Conservation (phyloP, 2,797 vertebrate species). For the Enteromius anoplus region DNA sequence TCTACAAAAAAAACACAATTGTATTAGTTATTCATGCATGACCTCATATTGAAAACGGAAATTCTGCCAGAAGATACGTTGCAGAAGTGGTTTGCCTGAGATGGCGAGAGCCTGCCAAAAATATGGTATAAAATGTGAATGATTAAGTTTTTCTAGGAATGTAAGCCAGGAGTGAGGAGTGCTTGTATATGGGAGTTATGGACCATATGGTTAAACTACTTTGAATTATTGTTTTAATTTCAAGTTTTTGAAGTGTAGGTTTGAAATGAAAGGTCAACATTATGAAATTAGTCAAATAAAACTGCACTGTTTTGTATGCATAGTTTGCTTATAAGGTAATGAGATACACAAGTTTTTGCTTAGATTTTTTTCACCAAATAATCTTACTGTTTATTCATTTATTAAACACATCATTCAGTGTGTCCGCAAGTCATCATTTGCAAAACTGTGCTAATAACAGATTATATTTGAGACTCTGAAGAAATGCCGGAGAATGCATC, state of each 20-base stretch:
- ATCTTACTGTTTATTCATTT: slow-evolving; percentile 72
- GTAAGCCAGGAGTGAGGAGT: neutral
- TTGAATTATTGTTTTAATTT: neutral
- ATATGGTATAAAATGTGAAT: neutral
- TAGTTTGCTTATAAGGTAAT: slow-evolving; percentile 54
- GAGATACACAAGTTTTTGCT: slow-evolving; percentile 64
- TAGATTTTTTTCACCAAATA: slow-evolving; percentile 60
- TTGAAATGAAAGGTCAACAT: neutral
- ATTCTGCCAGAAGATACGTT: neutral
- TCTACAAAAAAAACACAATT: neutral
- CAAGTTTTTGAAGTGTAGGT: neutral
- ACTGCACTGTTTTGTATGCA: slow-evolving; percentile 2
- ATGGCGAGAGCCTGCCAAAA: neutral
- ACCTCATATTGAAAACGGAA: neutral
- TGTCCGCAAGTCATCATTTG: slow-evolving; percentile 71
- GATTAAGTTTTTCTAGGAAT: neutral
- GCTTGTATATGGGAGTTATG: neutral
- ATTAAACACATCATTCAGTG: slow-evolving; percentile 77
- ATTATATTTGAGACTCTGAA: slow-evolving; percentile 61
- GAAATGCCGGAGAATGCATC: slow-evolving; percentile 71
- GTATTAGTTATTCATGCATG: neutral
- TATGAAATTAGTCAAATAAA: neutral
- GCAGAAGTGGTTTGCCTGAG: slow-evolving; percentile 1
- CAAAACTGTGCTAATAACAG: slow-evolving; percentile 69
- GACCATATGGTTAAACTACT: neutral